These are phyloP conservation scores for Eupithecia vulgata DNA, from an alignment of 2,888 invertebrate genomes.

Conservation along the genomic window DNA sequence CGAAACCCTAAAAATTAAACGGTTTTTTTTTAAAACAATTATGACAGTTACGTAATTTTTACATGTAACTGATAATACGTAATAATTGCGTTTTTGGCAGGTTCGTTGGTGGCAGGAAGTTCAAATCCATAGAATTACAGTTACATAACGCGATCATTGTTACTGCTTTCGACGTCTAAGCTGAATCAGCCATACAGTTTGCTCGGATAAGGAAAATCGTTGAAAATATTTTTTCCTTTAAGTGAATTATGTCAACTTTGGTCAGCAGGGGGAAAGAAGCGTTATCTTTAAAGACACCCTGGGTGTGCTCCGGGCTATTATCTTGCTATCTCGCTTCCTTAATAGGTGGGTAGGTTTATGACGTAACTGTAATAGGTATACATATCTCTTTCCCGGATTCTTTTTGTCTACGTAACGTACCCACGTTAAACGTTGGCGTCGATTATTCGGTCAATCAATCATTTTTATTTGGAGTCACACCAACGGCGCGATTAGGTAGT, in stretches of 20 bases:
- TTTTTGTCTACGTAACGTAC: conserved; percentile 27
- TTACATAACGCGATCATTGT: neutral
- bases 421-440: neutral
- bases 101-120: neutral
- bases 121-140: neutral
- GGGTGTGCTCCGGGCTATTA: conserved; percentile 50
- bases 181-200: conserved; percentile 23
- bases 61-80: no score
- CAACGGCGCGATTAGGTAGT: neutral
- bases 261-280: conserved; percentile 52
- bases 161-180: neutral
- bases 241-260: conserved; percentile 50
- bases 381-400: conserved; percentile 40
- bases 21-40: no score
- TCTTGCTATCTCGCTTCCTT: conserved; percentile 54
- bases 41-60: no score
- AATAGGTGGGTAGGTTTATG: conserved; percentile 45
- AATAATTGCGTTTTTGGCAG: no score
- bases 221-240: conserved; percentile 38
- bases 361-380: conserved; percentile 38
- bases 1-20: no score
- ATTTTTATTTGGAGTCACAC: conserved; percentile 37
- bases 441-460: conserved; percentile 14
- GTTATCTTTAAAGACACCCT: conserved; percentile 56
- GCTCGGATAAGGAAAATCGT: conserved; percentile 33